A percentile compares a stretch with the other conserved stretches of the same genome.
phyloP scores from a whole-genome alignment of 2,797 vertebrate genomes.

The Neomorphus geoffroyi region DNA sequence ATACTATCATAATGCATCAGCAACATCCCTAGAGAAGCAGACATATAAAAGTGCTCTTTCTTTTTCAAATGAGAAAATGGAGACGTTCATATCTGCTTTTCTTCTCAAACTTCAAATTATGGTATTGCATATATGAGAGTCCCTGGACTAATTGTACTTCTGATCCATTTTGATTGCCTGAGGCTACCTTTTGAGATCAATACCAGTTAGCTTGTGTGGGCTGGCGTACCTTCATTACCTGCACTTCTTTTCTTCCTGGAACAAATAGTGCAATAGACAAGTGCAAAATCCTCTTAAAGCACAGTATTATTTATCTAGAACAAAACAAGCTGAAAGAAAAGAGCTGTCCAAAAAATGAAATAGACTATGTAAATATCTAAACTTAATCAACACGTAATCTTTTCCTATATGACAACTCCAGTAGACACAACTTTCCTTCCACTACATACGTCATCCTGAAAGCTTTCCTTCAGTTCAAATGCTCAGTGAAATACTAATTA shows the following conservation, averaged over 20 bases:
- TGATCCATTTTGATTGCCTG: slow-evolving; percentile 7
- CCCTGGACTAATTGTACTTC: slow-evolving; percentile 15
- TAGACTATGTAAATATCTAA: background rate
- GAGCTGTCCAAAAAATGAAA: background rate
- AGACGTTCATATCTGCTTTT: background rate
- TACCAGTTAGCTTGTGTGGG: background rate
- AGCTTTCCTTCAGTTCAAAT: background rate
- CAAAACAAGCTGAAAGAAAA: background rate
- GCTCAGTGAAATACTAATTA: background rate
- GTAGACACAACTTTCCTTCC: background rate
- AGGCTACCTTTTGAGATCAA: background rate
- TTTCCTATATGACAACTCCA: background rate
- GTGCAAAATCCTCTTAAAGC: background rate
- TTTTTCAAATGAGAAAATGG: background rate
- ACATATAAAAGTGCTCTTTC: background rate
- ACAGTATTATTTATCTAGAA: background rate
- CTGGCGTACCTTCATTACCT: background rate
- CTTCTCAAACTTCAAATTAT: background rate
- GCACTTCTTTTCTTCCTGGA: background rate
- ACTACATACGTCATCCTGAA: background rate
- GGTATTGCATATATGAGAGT: background rate
- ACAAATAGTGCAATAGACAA: background rate
- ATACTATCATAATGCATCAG: background rate
- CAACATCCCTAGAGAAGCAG: background rate
- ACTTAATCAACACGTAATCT: background rate